Conservation (phyloP, 1,140 invertebrate species). For the Dreissena polymorpha region DNA sequence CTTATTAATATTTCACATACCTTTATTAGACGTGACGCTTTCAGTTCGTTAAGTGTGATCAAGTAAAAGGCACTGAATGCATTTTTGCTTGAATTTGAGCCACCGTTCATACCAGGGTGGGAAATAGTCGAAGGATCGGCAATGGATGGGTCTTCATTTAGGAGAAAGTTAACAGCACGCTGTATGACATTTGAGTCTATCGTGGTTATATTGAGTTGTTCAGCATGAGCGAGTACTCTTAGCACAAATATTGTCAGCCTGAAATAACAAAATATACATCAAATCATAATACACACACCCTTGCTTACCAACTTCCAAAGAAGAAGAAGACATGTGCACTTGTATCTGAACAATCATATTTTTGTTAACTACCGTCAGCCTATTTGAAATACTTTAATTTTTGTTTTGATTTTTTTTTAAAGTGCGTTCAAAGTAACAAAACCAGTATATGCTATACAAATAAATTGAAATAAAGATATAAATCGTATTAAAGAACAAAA, state of each 20-base stretch:
- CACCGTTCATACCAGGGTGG: conserved; percentile 51
- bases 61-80: conserved; percentile 27
- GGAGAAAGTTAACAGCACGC: conserved; percentile 89
- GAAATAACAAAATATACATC: too few species aligned
- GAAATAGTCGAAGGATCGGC: conserved; percentile 74
- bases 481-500: too few species aligned
- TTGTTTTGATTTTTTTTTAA: too few species aligned
- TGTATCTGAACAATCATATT: too few species aligned
- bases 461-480: too few species aligned
- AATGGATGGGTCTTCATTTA: conserved; percentile 87
- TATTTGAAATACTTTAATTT: too few species aligned
- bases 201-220: conserved; percentile 85
- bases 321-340: too few species aligned
- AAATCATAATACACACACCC: too few species aligned
- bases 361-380: too few species aligned
- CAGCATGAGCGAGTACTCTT: conserved; percentile 90
- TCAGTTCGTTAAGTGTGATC: conserved; percentile 26
- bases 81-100: not conserved
- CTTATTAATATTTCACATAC: not conserved
- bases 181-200: conserved; percentile 87
- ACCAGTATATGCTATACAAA: too few species aligned
- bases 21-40: conserved; percentile 5
- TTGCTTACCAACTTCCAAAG: too few species aligned
- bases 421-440: too few species aligned
- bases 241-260: conserved; percentile 92